Evolutionary conservation across 2,888 invertebrate species (phyloP).

Genomic region (Deroplatys truncata): DNA sequence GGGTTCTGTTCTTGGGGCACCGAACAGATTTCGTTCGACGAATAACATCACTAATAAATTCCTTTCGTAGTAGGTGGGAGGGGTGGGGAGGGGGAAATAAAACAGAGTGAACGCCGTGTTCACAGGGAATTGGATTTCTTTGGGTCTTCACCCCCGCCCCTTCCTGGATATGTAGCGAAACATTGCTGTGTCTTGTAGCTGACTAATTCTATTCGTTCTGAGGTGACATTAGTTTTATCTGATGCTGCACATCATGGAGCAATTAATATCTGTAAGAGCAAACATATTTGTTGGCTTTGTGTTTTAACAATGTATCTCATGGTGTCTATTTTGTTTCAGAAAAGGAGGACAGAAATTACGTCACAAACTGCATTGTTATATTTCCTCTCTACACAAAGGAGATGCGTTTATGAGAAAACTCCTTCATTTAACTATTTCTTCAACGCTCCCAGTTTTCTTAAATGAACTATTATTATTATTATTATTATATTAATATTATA

Average conservation of each 20-base stretch:
- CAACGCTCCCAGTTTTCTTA: too few species aligned
- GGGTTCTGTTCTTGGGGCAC: neutral
- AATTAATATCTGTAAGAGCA: too few species aligned
- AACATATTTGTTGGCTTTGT: too few species aligned
- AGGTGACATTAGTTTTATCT: neutral
- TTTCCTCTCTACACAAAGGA: too few species aligned
- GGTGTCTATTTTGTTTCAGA: too few species aligned
- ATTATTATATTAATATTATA: too few species aligned
- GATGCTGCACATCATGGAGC: neutral
- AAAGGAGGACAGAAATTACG: too few species aligned
- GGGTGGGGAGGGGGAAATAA: neutral
- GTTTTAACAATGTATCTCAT: too few species aligned
- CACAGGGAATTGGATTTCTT: neutral
- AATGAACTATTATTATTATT: too few species aligned
- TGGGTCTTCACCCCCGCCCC: neutral
- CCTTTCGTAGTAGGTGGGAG: neutral
- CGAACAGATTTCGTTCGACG: neutral
- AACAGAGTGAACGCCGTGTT: neutral
- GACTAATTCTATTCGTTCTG: neutral
- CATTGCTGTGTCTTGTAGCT: neutral
- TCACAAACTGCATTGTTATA: too few species aligned
- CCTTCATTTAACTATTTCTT: too few species aligned
- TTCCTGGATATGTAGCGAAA: neutral
- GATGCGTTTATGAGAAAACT: too few species aligned
- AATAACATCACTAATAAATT: neutral